Base-by-base conservation (phyloP, 1,140 invertebrate genomes). In the Drepana arcuata region DNA sequence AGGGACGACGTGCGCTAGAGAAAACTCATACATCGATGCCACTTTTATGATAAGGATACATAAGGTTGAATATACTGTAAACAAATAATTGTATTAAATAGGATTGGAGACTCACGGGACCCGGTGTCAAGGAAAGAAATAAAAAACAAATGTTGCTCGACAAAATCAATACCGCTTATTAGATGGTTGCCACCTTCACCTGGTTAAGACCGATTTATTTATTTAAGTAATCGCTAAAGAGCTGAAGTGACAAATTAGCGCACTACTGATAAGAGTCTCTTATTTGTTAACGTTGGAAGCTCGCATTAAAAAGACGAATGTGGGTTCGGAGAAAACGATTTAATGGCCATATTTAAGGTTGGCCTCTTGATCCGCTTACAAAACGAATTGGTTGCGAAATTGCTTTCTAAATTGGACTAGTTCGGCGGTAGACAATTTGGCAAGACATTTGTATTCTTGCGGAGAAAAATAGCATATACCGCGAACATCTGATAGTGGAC, bases 371-470 rank as follows among this genome's bases (percentile, higher is more conserved):
- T 74, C 65, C 66, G 74, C 53, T 79, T 70, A 69, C 62, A 69
- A 77, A 78, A 81, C 70, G 72, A 74, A 81, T 78, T 77, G 72
- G 77, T 68, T 68, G 54, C 62, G 66, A 81, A 78, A 81, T 81
- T 81, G 73, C 73, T 78, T 75, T 78, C 77, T 64, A 78, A 78
- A 81, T 81, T 74, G 77, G 71, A 77, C 70, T 72, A 71, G 67
- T 78, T 69, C 57, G 64, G 66, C 60, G 65, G 68, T 63, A 81
- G 73, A 81, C 73, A 78, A 77, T 81, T 81, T 78, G 77, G 73
- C 72, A 78, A 78, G 72, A 70, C 73, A 81, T 81, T 81, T 81
- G 77, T 81, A 81, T 81, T 81, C 74, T 67, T 67, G 62, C 46
- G 57, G 66, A 78, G 77, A 75, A 74, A 81, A 78, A 81, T 81